Evolutionary conservation across 23 tunicate genomes (phyloP).

Genomic region (Trididemnum nubilum): DNA sequence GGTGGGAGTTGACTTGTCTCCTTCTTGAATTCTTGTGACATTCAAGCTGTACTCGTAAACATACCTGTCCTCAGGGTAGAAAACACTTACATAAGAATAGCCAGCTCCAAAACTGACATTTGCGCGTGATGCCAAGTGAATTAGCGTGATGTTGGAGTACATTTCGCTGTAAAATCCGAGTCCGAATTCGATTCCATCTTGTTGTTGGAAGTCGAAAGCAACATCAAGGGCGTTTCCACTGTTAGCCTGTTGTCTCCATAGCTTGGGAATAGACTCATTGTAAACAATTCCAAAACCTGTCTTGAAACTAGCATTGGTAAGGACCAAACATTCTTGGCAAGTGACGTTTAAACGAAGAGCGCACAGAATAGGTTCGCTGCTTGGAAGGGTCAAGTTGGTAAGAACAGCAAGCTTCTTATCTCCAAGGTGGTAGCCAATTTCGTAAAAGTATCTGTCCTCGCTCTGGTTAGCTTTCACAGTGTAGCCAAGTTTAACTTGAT

Average conservation of each 20-base stretch:
- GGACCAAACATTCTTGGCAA: slow-evolving; percentile 16
- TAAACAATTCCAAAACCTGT: background rate
- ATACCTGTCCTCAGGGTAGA: background rate
- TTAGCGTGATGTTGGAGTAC: background rate
- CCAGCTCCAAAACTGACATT: background rate
- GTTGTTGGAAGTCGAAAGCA: background rate
- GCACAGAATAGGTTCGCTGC: no score
- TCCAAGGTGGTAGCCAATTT: slow-evolving; percentile 10
- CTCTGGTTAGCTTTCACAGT: slow-evolving; percentile 12
- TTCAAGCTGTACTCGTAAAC: background rate
- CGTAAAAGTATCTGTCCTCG: background rate
- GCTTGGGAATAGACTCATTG: background rate
- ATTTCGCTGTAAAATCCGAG: background rate
- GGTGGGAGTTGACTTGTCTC: background rate
- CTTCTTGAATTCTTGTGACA: slow-evolving; percentile 3
- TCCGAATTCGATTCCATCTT: background rate
- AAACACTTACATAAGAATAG: background rate
- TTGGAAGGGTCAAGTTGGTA: slow-evolving; percentile 6
- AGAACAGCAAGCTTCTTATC: background rate
- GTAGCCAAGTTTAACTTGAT: slow-evolving; percentile 27
- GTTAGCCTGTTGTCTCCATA: background rate
- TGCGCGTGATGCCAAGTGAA: background rate
- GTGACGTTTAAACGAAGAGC: slow-evolving; percentile 2
- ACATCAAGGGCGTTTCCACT: background rate
- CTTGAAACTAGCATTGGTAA: background rate